Evolutionary conservation across 2,888 invertebrate species (phyloP).

Genomic region (Alviniconcha strummeri): DNA sequence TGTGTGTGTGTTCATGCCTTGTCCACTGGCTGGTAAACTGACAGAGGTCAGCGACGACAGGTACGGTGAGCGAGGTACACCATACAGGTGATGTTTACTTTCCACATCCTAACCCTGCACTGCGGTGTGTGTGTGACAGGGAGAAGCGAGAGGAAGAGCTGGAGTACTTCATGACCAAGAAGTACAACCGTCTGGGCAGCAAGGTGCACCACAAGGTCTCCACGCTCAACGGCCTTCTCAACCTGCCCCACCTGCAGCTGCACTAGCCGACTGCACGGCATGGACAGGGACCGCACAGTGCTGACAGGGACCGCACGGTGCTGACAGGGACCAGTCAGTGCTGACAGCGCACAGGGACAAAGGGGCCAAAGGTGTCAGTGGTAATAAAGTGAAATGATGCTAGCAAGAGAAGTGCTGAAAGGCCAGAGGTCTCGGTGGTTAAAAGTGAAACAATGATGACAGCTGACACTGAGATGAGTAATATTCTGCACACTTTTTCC

Average conservation of each 20-base stretch:
- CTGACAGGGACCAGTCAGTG: background rate
- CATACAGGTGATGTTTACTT: too few relatives aligned
- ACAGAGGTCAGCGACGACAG: too few relatives aligned
- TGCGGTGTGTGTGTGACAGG: constrained; percentile 50
- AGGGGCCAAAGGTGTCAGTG: too few relatives aligned
- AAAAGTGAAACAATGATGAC: too few relatives aligned
- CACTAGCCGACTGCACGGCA: constrained; percentile 35
- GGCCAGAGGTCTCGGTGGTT: background rate
- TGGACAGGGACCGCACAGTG: background rate
- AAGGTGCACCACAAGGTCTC: constrained; percentile 57
- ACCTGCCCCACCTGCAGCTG: constrained; percentile 52
- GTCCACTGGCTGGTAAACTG: too few relatives aligned
- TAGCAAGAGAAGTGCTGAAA: background rate
- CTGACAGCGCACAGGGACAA: background rate
- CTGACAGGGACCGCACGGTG: background rate
- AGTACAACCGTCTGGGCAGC: constrained; percentile 67
- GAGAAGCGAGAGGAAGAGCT: constrained; percentile 70
- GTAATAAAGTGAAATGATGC: background rate
- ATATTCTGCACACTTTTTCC: too few relatives aligned
- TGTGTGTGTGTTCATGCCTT: too few relatives aligned
- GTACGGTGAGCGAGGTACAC: too few relatives aligned
- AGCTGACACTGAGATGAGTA: too few relatives aligned
- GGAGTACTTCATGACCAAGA: constrained; percentile 69
- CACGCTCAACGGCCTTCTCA: constrained; percentile 50
- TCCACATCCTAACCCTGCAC: too few relatives aligned